phyloP scores from a whole-genome alignment of 2,113 vertebrate genomes.

The Pholis gunnellus region DNA sequence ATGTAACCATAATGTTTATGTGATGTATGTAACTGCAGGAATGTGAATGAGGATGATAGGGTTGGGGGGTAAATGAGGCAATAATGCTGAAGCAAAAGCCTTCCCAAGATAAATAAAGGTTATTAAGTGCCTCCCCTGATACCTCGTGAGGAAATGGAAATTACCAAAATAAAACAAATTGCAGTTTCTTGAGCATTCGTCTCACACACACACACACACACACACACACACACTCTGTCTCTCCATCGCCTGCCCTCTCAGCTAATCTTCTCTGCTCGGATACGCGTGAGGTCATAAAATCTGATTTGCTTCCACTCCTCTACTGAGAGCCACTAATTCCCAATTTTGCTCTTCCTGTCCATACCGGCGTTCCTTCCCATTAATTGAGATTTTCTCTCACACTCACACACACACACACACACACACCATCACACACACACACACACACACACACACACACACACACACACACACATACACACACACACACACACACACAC shows the following conservation, averaged over 20 bases:
- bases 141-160: conserved; percentile 41
- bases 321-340: conserved; percentile 68
- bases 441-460: not conserved
- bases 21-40: conserved; percentile 20
- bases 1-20: not conserved
- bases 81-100: conserved; percentile 5
- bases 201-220: conserved; percentile 7
- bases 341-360: conserved; percentile 53
- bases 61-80: not conserved
- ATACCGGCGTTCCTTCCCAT: conserved; percentile 40
- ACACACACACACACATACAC: not conserved
- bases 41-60: not conserved
- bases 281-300: conserved; percentile 62
- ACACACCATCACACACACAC: not conserved
- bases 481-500: not conserved
- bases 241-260: conserved; percentile 33
- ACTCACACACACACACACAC: too few species aligned
- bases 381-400: conserved; percentile 54
- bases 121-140: conserved; percentile 53
- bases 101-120: conserved; percentile 52
- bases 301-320: conserved; percentile 67
- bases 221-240: not conserved
- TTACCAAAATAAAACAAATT: conserved; percentile 53
- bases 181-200: conserved; percentile 51
- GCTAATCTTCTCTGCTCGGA: conserved; percentile 61